Evolutionary conservation across 2,113 vertebrate species (phyloP), one percentile per base, ranked within the genome.

Genomic region (Toxostoma redivivum): DNA sequence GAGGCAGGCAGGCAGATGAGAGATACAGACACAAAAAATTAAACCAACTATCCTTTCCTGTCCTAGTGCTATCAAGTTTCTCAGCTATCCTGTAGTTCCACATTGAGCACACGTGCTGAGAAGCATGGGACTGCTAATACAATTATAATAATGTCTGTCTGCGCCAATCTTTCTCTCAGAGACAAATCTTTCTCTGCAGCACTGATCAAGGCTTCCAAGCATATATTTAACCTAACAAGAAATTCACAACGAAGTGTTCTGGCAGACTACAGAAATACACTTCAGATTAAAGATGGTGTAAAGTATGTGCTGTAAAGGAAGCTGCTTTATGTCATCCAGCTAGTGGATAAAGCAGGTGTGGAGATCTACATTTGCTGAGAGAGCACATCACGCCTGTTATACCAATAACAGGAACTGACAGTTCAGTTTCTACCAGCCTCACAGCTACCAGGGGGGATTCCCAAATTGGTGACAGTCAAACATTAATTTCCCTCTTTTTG

Each of bases 271-370:
- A 88, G 76, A 90, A 93, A 86, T 38, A 51, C 23, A 40, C 71
- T 88, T 95, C 67, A 83, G 90, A 94, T 94, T 93, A 77, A 95
- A 92, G 64, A 80, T 53, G 92, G 58, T 85, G 78, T 90, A 77
- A 85, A 91, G 37, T 19, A 70, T 77, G 82, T 12, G 2, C 58
- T 91, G 67, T 42, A 88, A 90, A 85, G 85, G 58, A 44, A 92
- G 56, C 54, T 88, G 85, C 79, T 86, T 91, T 94, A 47, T 92
- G 76, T 79, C 93, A 93, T 78, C 78, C 50, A 35, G 56, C 85
- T 65, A 61, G 44, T 22, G 79, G 81, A 77, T 87, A 79, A 91
- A 90, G 70, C 74, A 87, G 91, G 70, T 72, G 78, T 77, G 85
- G 47, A 86, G 78, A 66, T 78, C 78, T 71, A 19, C 0, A 0